Base-by-base conservation (phyloP, 2,888 invertebrate genomes). In the Dryocosmus kuriphilus region DNA sequence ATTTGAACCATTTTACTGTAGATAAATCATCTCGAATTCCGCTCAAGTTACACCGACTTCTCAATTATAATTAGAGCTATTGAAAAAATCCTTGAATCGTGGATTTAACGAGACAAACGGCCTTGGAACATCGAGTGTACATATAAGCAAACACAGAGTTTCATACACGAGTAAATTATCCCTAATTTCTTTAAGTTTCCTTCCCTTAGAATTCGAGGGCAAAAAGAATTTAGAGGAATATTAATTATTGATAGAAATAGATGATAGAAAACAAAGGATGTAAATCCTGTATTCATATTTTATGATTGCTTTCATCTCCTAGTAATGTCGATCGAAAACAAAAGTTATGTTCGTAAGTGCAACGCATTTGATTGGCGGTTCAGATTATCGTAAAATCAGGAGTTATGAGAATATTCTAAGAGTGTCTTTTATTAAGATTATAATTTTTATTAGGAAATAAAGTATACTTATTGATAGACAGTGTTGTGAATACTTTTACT, bases 401-500 rank as follows among this genome's bases (percentile, higher is more conserved):
- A 57, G 57, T 57, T 57, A 24, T 24, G 24, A 24, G 57, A 24
- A 62, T 62, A 62, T 61, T 85, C 83, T 84, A 88, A 85, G 82
- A 86, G 84, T 62, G 30, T 62, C 30, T 24, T 88, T 88, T 87
- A 88, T 88, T 82, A 84, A 86, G 79, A 86, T 85, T 85, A 88
- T 89, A 86, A 87, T 88, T 90, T 90, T 89, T 89, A 88, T 87
- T 89, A 89, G 87, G 81, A 87, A 88, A 87, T 88, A 86, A 88
- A 87, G 74, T 86, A 85, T 86, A 87, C 81, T 86, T 88, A 86
- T 85, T 83, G 76, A 82, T 87, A 84, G 76, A 81, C 51, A 77
- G 57, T 57, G 1, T 57, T 57, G 71, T 71, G 55, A 55, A 79
- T 41, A 75, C 57, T 80, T 77, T 61, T 77, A 79, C 19, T 51